phyloP scores from a whole-genome alignment of 2,888 invertebrate species.

The Acronicta alni region DNA sequence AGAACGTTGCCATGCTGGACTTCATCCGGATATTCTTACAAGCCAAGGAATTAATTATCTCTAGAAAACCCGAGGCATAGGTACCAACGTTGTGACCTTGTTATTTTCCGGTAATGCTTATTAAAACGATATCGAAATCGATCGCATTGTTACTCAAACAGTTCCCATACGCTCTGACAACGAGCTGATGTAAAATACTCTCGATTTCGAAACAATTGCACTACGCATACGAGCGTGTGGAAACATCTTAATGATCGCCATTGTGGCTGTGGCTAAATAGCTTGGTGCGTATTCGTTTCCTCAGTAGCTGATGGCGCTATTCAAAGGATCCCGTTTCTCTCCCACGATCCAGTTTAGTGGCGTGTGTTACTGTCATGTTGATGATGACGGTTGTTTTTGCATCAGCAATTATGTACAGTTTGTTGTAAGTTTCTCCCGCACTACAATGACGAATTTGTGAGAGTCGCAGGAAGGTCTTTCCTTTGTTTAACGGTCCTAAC shows the following conservation, averaged over 20 bases:
- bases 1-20: constrained; percentile 12
- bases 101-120: constrained; percentile 41
- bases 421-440: constrained; percentile 82
- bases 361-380: constrained; percentile 84
- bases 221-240: constrained; percentile 81
- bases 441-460: constrained; percentile 85
- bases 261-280: constrained; percentile 74
- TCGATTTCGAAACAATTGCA: constrained; percentile 86
- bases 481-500: constrained; percentile 80
- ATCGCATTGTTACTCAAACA: constrained; percentile 57
- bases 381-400: constrained; percentile 85
- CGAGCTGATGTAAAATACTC: constrained; percentile 70
- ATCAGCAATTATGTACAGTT: constrained; percentile 87
- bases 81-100: constrained; percentile 38
- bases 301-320: constrained; percentile 75
- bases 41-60: constrained; percentile 18
- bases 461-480: constrained; percentile 77
- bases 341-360: constrained; percentile 86
- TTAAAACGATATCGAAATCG: constrained; percentile 51
- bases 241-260: constrained; percentile 83
- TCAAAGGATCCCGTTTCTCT: constrained; percentile 85
- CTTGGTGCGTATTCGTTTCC: constrained; percentile 78
- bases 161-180: constrained; percentile 54
- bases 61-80: constrained; percentile 18
- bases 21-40: constrained; percentile 9